These are phyloP conservation scores for Epinephelus malabaricus DNA, from an alignment of 2,797 vertebrate species.

Conservation along the genomic window DNA sequence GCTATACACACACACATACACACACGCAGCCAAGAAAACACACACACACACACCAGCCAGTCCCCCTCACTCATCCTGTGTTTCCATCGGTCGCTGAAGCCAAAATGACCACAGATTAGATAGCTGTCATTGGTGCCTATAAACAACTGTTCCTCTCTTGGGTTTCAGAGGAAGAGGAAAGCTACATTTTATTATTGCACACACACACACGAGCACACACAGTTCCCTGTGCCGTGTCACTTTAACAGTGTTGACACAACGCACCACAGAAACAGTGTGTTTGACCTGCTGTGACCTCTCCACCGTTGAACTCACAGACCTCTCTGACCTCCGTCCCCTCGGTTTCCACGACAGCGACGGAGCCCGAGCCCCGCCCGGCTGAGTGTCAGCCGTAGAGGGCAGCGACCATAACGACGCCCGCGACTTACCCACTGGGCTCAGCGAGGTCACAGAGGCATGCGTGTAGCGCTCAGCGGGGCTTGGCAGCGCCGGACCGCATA, in stretches of 20 bases:
- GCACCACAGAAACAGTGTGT: background rate
- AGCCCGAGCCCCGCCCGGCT: slow-evolving; percentile 14
- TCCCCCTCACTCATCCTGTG: slow-evolving; percentile 15
- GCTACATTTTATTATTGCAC: background rate
- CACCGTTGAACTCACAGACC: slow-evolving; percentile 42
- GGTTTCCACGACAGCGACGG: slow-evolving; percentile 3
- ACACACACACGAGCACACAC: background rate
- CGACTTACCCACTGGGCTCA: slow-evolving; percentile 40
- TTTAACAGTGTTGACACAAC: slow-evolving; percentile 20
- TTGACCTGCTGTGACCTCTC: slow-evolving; percentile 49
- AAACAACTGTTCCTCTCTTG: slow-evolving; percentile 41
- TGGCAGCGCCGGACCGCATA: slow-evolving; percentile 46
- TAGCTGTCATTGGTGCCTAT: slow-evolving; percentile 44
- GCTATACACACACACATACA: background rate
- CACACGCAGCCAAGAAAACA: background rate
- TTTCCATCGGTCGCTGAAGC: slow-evolving; percentile 34
- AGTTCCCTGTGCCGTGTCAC: background rate
- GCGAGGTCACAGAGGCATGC: slow-evolving; percentile 54
- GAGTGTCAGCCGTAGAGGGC: slow-evolving; percentile 8
- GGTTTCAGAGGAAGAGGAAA: slow-evolving; percentile 18
- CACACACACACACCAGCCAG: slow-evolving; percentile 7
- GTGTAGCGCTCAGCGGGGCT: slow-evolving; percentile 36
- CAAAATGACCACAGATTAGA: slow-evolving; percentile 47
- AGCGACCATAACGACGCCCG: slow-evolving; percentile 28
- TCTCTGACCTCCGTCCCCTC: slow-evolving; percentile 15